Base-by-base conservation (phyloP, 1,140 invertebrate species). In the Drosophila nigromelanica region DNA sequence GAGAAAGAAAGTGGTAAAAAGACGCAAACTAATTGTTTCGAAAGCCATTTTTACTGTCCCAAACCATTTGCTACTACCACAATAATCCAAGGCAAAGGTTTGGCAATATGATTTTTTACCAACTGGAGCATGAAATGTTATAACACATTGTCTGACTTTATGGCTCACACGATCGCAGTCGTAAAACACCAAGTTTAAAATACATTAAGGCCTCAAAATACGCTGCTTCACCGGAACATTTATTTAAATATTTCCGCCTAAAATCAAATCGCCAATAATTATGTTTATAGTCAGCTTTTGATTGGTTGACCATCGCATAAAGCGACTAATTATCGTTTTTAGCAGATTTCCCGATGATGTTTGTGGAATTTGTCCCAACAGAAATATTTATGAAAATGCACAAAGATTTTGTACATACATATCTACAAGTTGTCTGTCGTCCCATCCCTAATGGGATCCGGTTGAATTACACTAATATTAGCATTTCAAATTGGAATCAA, bases 111-210 rank as follows among this genome's bases (percentile, higher is more conserved):
- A 63, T 63, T 70, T 62, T 15, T 7, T 59, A 21, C 64, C 60
- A 80, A 80, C 62, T 80, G 68, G 78, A 80, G 78, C 78, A 63
- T 76, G 58, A 56, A 51, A 47, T 68, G 21, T 79, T 70, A 55
- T 37, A 47, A 51, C 18, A 51, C 54, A 50, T 18, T n/a, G 43
- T 47, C 42, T n/a, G 48, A 42, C 24, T 47, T 56, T 33, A 30
- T 40, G 24, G 10, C 51, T 35, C 1, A 35, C 6, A 35, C 6
- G 8, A 35, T 35, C 21, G 2, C 33, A 35, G 33, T 3, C 8
- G 8, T 35, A 8, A 8, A 8, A 35, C 33, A 35, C 2, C 33
- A 8, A 35, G 33, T 10, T 27, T 27, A 5, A 27, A 27, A 6
- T 0, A 27, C 27, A 27, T 27, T 27, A 5, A 6, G 27, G 27